Evolutionary conservation across 2,113 vertebrate species (phyloP), one percentile per base, ranked within the genome.

Genomic region (Pseudonaja textilis): DNA sequence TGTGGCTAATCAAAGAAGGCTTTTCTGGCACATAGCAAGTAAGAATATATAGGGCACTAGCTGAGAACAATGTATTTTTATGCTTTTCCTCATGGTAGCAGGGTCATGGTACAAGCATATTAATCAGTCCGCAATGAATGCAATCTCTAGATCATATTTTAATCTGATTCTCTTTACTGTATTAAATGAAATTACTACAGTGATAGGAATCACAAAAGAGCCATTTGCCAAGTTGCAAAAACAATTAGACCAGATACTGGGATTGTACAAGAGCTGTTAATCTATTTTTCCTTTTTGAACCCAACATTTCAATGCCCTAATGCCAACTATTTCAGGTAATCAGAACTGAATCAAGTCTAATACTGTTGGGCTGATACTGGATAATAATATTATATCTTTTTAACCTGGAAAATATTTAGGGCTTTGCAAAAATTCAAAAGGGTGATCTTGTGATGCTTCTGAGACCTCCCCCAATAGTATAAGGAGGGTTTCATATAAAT

Each of bases 1-100:
- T 96, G 91, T 96, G 96, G 97, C 96, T 97, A 97, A 97, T 98
- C 97, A 96, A 96, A 97, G 96, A 96, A 81, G 96, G 93, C 91
- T 97, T 98, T 97, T 95, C 96, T 97, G 96, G 96, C 96, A 97
- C 96, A 92, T 16, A 0, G 93, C 93, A 96, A 92, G 93, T 96
- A 96, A 96, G 96, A 87, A 95, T 96, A 97, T 96, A 97, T 96
- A 97, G 89, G 95, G 14, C 94, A 93, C 94, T 29, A 2, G 90
- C 42, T 59, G 89, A 95, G 96, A 95, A 96, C 97, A 96, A 95
- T 86, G 0, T 96, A 93, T 96, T 95, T 97, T 96, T 89, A 94
- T 96, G 95, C 97, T 97, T 97, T 97, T 96, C 96, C 95, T 96
- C 94, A 54, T 93, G 92, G 96, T 39, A n/a, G 95, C 95, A 95